These are phyloP conservation scores for Andinoacara biseriatus DNA, from an alignment of 2,113 vertebrate genomes.

Conservation along the genomic window DNA sequence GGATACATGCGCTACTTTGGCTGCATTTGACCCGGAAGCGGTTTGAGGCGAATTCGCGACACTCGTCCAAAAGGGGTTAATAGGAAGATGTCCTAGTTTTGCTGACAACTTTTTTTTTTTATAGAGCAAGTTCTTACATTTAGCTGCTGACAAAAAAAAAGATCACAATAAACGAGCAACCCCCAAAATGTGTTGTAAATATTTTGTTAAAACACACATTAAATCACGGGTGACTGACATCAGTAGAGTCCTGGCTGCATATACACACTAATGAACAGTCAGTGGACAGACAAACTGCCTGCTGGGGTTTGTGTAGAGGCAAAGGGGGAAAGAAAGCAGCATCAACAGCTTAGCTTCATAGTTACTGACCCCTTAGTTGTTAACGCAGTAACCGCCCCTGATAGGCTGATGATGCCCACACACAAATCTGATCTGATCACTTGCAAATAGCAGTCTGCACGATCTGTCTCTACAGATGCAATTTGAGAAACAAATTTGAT, in stretches of 20 bases:
- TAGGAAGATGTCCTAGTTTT: too few relatives aligned
- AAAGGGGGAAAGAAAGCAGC: not conserved
- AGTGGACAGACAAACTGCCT: not conserved
- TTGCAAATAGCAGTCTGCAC: not conserved
- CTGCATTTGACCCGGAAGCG: too few relatives aligned
- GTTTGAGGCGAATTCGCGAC: too few relatives aligned
- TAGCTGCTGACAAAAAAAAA: too few relatives aligned
- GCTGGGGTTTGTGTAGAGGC: not conserved
- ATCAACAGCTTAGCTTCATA: not conserved
- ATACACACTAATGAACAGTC: not conserved
- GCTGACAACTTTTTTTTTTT: too few relatives aligned
- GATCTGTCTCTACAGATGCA: not conserved
- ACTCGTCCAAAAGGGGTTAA: too few relatives aligned
- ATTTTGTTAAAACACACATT: too few relatives aligned
- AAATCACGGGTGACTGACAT: not conserved
- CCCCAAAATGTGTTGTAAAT: not conserved
- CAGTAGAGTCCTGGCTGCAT: not conserved
- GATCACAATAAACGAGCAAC: too few relatives aligned
- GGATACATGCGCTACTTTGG: too few relatives aligned
- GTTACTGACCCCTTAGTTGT: not conserved
- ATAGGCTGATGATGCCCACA: not conserved
- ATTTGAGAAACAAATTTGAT: constrained; percentile 8
- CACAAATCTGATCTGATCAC: not conserved
- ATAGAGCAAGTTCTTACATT: too few relatives aligned
- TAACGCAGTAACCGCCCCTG: not conserved